phyloP scores from a whole-genome alignment of 2,888 invertebrate species.

The Cantharis rufa region DNA sequence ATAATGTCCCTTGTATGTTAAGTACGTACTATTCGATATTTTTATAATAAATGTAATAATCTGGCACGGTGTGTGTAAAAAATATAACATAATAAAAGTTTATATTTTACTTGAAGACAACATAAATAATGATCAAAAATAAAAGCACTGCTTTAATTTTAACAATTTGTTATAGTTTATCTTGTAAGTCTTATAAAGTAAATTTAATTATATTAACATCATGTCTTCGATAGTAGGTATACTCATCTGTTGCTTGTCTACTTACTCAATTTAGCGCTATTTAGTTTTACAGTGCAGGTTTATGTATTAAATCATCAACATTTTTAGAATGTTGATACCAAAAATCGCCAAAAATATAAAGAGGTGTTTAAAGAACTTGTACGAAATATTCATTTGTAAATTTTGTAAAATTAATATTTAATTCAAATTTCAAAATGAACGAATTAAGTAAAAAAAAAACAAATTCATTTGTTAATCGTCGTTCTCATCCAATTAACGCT shows the following conservation, averaged over 20 bases:
- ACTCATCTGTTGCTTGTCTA: background rate
- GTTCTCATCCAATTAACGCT: too few relatives aligned
- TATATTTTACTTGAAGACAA: background rate
- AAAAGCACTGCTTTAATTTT: background rate
- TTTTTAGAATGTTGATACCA: too few relatives aligned
- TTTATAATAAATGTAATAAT: background rate
- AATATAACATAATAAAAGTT: background rate
- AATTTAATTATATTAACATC: background rate
- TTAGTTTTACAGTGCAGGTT: too few relatives aligned
- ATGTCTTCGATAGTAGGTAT: background rate
- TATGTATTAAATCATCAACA: too few relatives aligned
- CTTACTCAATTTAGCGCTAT: background rate
- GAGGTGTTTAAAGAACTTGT: too few relatives aligned
- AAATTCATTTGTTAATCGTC: too few relatives aligned
- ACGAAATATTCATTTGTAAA: too few relatives aligned
- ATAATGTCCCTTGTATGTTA: slow-evolving; percentile 32
- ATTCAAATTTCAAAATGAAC: too few relatives aligned
- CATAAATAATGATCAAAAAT: background rate
- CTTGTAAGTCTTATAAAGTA: background rate
- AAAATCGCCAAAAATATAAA: too few relatives aligned
- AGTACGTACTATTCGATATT: slow-evolving; percentile 1
- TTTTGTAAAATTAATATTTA: too few relatives aligned
- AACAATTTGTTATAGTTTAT: background rate
- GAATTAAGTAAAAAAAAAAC: too few relatives aligned
- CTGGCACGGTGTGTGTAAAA: background rate